Evolutionary conservation across 2,113 vertebrate species (phyloP).

Genomic region (Pygoscelis antarcticus): DNA sequence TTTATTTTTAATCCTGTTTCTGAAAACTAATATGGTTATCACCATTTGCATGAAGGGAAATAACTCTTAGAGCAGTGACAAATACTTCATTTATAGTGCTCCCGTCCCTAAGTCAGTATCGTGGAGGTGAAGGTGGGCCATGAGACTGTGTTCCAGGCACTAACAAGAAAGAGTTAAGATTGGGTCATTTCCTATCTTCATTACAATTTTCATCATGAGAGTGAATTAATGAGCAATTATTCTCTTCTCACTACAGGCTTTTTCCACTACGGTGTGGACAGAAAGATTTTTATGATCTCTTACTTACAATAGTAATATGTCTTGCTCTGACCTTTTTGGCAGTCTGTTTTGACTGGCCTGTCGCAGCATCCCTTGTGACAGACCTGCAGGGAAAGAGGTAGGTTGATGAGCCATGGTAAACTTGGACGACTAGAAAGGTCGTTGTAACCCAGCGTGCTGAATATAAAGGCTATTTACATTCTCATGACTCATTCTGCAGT

Average conservation of each 20-base stretch:
- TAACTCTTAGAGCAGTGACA: neutral
- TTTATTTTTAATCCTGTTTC: slow-evolving; percentile 15
- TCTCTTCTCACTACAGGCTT: slow-evolving; percentile 13
- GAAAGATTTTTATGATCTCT: slow-evolving; percentile 19
- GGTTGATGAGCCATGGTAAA: neutral
- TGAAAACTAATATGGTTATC: neutral
- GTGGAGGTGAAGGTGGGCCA: neutral
- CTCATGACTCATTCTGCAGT: neutral
- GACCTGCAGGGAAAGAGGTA: neutral
- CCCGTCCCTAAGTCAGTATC: neutral
- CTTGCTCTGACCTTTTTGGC: slow-evolving; percentile 14
- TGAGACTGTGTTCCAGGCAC: neutral
- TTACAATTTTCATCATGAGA: slow-evolving; percentile 21
- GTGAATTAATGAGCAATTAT: slow-evolving; percentile 9
- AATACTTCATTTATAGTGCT: neutral
- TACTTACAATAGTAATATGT: neutral
- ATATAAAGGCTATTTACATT: neutral
- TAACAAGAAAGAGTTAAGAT: neutral
- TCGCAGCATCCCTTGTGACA: neutral
- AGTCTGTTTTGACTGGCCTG: slow-evolving; percentile 16
- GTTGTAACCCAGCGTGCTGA: neutral
- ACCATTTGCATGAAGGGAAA: neutral
- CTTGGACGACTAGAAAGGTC: neutral
- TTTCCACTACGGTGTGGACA: neutral
- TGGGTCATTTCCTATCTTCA: neutral